Evolutionary conservation across 2,888 invertebrate species (phyloP), one percentile per base, ranked within the genome.

Genomic region (Ypsolopha sequella): DNA sequence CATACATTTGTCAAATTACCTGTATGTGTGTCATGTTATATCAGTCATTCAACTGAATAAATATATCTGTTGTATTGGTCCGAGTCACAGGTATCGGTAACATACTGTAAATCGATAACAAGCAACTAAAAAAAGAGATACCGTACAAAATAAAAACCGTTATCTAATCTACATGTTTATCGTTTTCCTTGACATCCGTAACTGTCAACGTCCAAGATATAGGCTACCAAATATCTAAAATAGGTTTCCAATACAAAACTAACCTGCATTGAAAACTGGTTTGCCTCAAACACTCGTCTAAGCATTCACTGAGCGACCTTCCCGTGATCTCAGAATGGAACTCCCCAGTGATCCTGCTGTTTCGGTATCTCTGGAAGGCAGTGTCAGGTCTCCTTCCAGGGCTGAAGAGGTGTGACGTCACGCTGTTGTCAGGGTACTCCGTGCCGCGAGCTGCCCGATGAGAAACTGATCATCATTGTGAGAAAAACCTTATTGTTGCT

Each of bases 241-340:
- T 24, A n/a, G n/a, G n/a, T 24, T 24, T 24, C 4, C 24, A 24
- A 24, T 3, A 24, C 4, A 24, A 24, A 24, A 43, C 47, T 52
- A 92, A 95, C 78, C 95, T 90, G 85, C 96, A 96, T 66, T 95
- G 95, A 74, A 95, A 95, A 73, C 95, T 95, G 10, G 95, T 93
- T 80, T 95, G 95, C 57, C 95, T 87, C 57, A 96, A 87, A 70
- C 96, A 96, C 70, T 96, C 96, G 72, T 96, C 95, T 63, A 96
- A 76, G 68, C 96, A 96, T 76, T 96, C 96, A 78, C 95, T 95
- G 55, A 96, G 84, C 10, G 95, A 94, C 55, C 95, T 88, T 47
- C 95, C 95, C 6, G 94, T 95, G 65, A 95, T 95, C 80, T 96
- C 96, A 6, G 95, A 95, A 73, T 95, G 95, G 75, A 94, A 95